Conservation (phyloP, 2,888 invertebrate genomes). For the Chirona hameri region DNA sequence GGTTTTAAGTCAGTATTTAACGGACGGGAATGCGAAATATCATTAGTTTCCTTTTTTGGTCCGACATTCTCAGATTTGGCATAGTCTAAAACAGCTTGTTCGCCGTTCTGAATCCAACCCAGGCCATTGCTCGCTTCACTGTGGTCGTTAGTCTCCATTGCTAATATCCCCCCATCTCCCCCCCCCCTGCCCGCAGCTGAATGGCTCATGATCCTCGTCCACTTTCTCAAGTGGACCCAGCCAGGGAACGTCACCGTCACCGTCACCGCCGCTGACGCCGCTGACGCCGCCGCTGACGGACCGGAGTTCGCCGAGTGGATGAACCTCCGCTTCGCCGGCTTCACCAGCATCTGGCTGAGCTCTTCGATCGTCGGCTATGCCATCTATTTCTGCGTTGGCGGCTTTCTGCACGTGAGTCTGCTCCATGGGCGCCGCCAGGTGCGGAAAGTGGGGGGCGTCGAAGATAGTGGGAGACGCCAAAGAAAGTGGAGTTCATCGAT, state of each 20-base stretch:
- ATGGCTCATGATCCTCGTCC: not conserved
- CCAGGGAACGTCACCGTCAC: not conserved
- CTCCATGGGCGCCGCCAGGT: too few relatives aligned
- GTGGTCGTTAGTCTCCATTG: too few relatives aligned
- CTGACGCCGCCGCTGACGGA: not conserved
- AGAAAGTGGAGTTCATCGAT: too few relatives aligned
- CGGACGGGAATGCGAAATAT: too few relatives aligned
- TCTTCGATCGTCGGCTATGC: conserved; percentile 56
- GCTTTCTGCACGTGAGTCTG: conserved; percentile 63
- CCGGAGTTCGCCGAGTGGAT: not conserved
- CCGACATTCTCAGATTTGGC: too few relatives aligned
- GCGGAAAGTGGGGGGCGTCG: too few relatives aligned
- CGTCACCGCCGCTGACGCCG: not conserved
- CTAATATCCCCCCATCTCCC: not conserved
- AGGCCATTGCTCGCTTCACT: too few relatives aligned
- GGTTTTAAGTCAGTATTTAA: too few relatives aligned
- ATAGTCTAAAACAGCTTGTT: too few relatives aligned
- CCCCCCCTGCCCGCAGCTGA: not conserved
- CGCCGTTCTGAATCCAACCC: too few relatives aligned
- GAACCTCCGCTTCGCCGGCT: not conserved
- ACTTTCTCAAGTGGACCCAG: not conserved
- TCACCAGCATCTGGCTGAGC: conserved; percentile 46
- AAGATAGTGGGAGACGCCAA: too few relatives aligned
- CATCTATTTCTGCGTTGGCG: conserved; percentile 62
- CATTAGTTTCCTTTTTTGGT: too few relatives aligned